Evolutionary conservation across 30 jellyfish, hydroid and myxozoan genomes (phyloP).

Genomic region (Haliclystus octoradiatus): DNA sequence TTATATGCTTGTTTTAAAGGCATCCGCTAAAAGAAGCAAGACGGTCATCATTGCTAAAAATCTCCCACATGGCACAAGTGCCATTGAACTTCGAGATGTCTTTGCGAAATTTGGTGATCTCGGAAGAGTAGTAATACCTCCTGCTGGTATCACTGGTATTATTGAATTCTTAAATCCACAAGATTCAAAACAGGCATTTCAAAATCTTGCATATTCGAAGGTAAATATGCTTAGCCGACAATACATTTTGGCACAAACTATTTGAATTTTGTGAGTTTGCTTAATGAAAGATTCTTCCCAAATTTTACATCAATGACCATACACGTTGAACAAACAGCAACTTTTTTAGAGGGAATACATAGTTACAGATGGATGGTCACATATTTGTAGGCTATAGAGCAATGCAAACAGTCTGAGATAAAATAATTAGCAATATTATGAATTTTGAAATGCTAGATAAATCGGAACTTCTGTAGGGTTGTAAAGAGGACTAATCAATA

Average conservation of each 20-base stretch:
- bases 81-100: conserved; percentile 37
- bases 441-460: no score
- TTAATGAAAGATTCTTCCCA: not conserved
- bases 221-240: conserved; percentile 11
- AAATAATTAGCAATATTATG: no score
- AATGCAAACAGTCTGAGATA: no score
- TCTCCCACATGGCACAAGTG: conserved; percentile 74
- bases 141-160: conserved; percentile 93
- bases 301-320: not conserved
- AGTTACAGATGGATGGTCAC: no score
- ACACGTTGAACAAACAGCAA: no score
- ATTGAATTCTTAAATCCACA: conserved; percentile 66
- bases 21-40: conserved; percentile 43
- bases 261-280: no score
- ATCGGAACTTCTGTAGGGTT: no score
- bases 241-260: not conserved
- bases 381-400: no score
- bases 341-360: no score
- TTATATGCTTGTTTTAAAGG: conserved; percentile 19
- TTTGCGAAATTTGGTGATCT: conserved; percentile 69
- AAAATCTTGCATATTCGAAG: conserved; percentile 69
- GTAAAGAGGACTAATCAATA: no score
- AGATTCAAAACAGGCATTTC: conserved; percentile 82
- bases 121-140: conserved; percentile 79
- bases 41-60: conserved; percentile 74